Conservation (phyloP, 2,797 vertebrate species). For the Glyptemys insculpta region DNA sequence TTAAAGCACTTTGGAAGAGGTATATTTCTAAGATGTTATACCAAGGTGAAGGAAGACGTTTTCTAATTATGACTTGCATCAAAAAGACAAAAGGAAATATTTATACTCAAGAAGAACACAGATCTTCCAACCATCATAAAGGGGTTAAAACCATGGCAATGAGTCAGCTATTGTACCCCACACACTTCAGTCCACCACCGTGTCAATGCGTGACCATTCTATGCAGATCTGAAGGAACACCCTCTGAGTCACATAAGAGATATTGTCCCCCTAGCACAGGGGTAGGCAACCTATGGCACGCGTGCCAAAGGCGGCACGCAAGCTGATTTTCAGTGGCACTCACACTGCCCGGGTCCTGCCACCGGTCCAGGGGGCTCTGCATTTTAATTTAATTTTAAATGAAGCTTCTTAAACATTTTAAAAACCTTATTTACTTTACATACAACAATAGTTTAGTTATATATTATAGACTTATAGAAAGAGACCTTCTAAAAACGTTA, state of each 20-base stretch:
- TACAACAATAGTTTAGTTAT: too few species aligned
- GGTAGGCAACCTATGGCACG: too few species aligned
- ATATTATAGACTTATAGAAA: too few species aligned
- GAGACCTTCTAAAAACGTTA: too few species aligned
- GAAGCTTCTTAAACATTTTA: too few species aligned
- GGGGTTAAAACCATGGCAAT: not conserved
- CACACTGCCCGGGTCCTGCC: too few species aligned
- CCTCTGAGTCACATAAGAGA: not conserved
- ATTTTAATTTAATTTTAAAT: too few species aligned
- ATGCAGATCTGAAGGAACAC: not conserved
- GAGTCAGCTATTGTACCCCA: rapidly evolving
- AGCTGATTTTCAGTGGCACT: too few species aligned
- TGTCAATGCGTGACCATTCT: rapidly evolving
- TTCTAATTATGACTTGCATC: not conserved
- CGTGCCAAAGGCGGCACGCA: too few species aligned
- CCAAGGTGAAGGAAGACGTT: not conserved
- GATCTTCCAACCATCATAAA: not conserved
- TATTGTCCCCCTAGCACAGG: not conserved
- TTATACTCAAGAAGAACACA: not conserved
- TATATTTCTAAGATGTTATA: rapidly evolving
- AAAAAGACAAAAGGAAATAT: not conserved
- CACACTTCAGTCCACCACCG: not conserved
- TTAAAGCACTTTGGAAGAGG: not conserved
- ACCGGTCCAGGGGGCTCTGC: too few species aligned
- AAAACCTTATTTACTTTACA: too few species aligned